A percentile compares a stretch with the other conserved stretches of the same genome.
phyloP scores from a whole-genome alignment of 2,888 invertebrate genomes.

The Apodemia hepburni region DNA sequence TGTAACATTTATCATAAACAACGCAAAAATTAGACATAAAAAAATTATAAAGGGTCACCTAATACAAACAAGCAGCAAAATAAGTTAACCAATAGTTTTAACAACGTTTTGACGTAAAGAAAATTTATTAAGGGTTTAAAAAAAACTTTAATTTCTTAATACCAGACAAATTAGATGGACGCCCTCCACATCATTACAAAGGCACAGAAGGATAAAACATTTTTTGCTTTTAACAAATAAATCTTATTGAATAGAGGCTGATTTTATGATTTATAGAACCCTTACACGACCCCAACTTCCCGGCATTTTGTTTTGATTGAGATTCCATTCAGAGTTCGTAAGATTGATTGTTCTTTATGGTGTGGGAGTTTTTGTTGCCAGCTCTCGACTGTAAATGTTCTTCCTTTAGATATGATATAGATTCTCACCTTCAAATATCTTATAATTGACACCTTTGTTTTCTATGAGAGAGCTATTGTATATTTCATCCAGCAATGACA shows the following conservation, averaged over 20 bases:
- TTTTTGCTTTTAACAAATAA: constrained; percentile 65
- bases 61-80: no score
- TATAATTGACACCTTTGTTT: constrained; percentile 9
- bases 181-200: neutral
- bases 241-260: constrained; percentile 71
- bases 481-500: neutral
- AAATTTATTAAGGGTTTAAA: neutral
- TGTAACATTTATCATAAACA: no score
- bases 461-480: neutral
- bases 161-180: constrained; percentile 71
- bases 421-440: constrained; percentile 6
- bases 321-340: constrained; percentile 67
- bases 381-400: constrained; percentile 67
- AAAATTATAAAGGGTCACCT: no score
- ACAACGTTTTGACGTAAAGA: no score
- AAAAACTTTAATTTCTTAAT: constrained; percentile 63
- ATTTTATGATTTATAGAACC: constrained; percentile 78
- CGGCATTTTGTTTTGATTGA: constrained; percentile 77
- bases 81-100: no score
- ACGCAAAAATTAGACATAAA: no score
- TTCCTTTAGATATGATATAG: constrained; percentile 36
- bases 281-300: constrained; percentile 69
- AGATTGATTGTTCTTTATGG: constrained; percentile 76
- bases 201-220: constrained; percentile 55
- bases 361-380: constrained; percentile 72